phyloP scores from a whole-genome alignment of 2,888 invertebrate species.

The Lacanobia wlatinum region DNA sequence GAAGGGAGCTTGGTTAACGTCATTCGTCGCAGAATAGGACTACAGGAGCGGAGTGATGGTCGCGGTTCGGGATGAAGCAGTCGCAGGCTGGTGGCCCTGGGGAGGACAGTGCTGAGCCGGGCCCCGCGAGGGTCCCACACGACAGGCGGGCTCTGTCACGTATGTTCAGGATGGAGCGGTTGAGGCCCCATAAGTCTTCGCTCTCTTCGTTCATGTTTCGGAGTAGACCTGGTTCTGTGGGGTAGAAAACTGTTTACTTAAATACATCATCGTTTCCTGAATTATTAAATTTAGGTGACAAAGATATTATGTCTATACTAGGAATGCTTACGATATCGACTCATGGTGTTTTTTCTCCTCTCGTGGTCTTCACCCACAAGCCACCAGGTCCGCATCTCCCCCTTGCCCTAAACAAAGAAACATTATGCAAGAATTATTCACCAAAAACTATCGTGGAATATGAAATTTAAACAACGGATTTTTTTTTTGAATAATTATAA shows the following conservation, averaged over 20 bases:
- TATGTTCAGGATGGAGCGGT: constrained; percentile 80
- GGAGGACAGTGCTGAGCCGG: constrained; percentile 84
- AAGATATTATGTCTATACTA: not conserved
- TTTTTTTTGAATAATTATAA: no score
- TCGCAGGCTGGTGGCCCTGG: constrained; percentile 86
- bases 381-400: constrained; percentile 94
- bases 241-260: not conserved
- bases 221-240: constrained; percentile 77
- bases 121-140: constrained; percentile 83
- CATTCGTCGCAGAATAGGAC: constrained; percentile 91
- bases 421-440: not conserved
- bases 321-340: constrained; percentile 80
- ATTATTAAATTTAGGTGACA: not conserved
- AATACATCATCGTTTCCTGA: not conserved
- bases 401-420: constrained; percentile 92
- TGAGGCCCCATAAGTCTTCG: constrained; percentile 77
- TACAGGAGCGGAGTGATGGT: constrained; percentile 91
- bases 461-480: no score
- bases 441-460: not conserved
- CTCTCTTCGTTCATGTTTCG: constrained; percentile 66
- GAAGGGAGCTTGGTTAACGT: constrained; percentile 78
- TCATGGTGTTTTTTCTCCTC: constrained; percentile 79
- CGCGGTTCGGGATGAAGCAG: constrained; percentile 84
- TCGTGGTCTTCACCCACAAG: constrained; percentile 91
- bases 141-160: constrained; percentile 84